Evolutionary conservation across 2,888 invertebrate species (phyloP), one percentile per base, ranked within the genome.

Genomic region (Oxycera nigricornis): DNA sequence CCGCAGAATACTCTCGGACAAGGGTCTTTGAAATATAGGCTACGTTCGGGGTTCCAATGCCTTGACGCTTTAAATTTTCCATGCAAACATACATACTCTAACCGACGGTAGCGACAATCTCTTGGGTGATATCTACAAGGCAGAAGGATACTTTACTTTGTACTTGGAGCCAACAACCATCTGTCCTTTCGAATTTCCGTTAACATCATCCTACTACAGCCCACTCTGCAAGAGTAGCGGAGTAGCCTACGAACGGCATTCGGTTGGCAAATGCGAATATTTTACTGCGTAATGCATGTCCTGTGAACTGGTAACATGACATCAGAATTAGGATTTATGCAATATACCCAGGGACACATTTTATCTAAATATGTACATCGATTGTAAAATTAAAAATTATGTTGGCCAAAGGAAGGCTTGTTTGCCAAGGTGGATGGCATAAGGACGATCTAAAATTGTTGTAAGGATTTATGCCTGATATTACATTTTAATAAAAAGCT

Each of bases 51-150:
- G 28, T 11, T 11, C 24, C 61, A 46, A 1, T 30, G 17, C 9
- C 26, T 9, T 59, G 30, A n/a, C 22, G 31, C 52, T 74, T 72
- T 74, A 74, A 76, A 76, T 74, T 74, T 74, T 46, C 59, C 73
- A 28, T 73, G 59, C 59, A 67, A 39, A 65, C 65, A 73, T 50
- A 52, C 31, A 59, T 73, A 50, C 39, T 72, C 72, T 76, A 74
- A 72, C 74, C 31, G 76, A 74, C 76, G 73, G 72, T 74, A 74
- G 73, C 67, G 72, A 67, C 76, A 76, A 74, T 72, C 76, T 76
- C 76, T 31, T 57, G 76, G 76, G 76, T 68, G 73, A 74, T 74
- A 76, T 76, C 65, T 74, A 76, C 76, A 76, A 74, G 73, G 73
- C 74, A 73, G 67, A 72, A 73, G 72, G 76, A 76, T 74, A 72